phyloP scores from a whole-genome alignment of 1,140 invertebrate genomes.

The Brachionus sp. region DNA sequence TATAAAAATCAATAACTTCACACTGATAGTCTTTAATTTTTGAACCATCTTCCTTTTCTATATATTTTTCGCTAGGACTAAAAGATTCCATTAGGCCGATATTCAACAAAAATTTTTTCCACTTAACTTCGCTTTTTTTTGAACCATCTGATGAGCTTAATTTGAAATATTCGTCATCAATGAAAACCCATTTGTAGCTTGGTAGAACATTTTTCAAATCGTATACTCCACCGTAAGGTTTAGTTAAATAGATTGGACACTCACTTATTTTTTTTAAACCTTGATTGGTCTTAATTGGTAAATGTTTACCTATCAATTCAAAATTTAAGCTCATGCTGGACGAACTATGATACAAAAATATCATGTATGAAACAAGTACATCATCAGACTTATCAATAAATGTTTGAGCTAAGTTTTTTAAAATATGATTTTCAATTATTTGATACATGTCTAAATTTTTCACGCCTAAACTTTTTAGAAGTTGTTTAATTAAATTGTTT shows the following conservation, averaged over 20 bases:
- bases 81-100: background rate
- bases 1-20: background rate
- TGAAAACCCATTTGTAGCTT: background rate
- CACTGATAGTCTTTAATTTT: background rate
- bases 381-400: background rate
- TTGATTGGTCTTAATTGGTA: constrained; percentile 23
- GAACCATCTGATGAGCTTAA: background rate
- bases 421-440: background rate
- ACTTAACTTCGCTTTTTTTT: background rate
- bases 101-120: constrained; percentile 18
- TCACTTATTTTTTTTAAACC: background rate
- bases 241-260: background rate
- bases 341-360: constrained; percentile 1
- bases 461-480: background rate
- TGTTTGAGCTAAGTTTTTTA: background rate
- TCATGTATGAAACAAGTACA: background rate
- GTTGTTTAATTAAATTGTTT: constrained; percentile 13
- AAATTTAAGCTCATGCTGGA: background rate
- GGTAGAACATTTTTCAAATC: background rate
- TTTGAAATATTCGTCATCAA: background rate
- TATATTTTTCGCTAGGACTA: background rate
- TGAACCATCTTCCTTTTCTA: background rate
- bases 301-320: background rate
- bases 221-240: background rate
- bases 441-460: background rate